These are phyloP conservation scores for Ophonus ardosiacus DNA, from an alignment of 2,888 invertebrate genomes.

Conservation along the genomic window DNA sequence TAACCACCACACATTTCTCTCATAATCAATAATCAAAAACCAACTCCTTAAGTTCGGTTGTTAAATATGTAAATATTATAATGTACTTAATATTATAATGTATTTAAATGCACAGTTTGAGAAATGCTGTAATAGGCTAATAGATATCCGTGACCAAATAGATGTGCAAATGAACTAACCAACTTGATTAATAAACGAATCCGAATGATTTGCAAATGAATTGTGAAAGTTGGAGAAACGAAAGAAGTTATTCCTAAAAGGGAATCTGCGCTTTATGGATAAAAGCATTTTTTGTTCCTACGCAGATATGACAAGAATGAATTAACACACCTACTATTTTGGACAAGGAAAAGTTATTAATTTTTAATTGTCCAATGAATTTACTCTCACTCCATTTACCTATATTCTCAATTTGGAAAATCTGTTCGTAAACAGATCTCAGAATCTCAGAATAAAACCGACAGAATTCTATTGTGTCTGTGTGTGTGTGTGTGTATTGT, in stretches of 20 bases:
- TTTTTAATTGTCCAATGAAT: neutral
- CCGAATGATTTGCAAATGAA: slow-evolving; percentile 35
- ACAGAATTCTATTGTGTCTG: too few species aligned
- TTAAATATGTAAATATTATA: slow-evolving; percentile 15
- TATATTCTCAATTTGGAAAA: neutral
- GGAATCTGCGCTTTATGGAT: slow-evolving; percentile 19
- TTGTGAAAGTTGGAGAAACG: slow-evolving; percentile 51
- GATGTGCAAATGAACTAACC: slow-evolving; percentile 30
- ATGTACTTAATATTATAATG: slow-evolving; percentile 32
- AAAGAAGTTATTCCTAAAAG: slow-evolving; percentile 39
- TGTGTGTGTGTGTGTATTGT: too few species aligned
- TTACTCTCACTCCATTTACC: neutral
- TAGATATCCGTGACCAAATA: slow-evolving; percentile 44
- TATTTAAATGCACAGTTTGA: slow-evolving; percentile 27
- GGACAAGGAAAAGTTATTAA: neutral
- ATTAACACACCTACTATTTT: slow-evolving; percentile 17
- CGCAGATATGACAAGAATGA: slow-evolving; percentile 35
- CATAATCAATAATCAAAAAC: neutral
- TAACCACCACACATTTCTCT: neutral
- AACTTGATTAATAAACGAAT: slow-evolving; percentile 41
- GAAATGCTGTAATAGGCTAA: slow-evolving; percentile 31
- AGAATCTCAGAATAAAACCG: too few species aligned
- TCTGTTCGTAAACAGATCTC: too few species aligned
- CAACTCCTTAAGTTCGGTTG: neutral
- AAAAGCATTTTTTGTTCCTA: slow-evolving; percentile 40